phyloP scores from a whole-genome alignment of 2,113 vertebrate genomes.

The Nestor notabilis region DNA sequence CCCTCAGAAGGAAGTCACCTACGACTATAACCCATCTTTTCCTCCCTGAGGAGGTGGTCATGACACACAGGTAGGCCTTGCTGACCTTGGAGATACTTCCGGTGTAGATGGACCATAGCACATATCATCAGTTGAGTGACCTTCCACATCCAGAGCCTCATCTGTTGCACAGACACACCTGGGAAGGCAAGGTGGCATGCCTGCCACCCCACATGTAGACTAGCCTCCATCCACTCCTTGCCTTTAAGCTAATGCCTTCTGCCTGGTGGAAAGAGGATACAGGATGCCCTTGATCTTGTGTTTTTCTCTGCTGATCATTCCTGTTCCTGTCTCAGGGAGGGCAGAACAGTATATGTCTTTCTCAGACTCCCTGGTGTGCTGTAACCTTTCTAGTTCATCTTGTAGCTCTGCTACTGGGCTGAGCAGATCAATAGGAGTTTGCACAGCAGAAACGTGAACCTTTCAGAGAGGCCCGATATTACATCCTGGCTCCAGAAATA shows the following conservation, averaged over 20 bases:
- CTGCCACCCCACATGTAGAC: neutral
- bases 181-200: accelerated
- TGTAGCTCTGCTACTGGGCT: neutral
- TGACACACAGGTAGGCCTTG: neutral
- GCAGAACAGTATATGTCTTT: neutral
- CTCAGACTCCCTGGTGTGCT: neutral
- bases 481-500: neutral
- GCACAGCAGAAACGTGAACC: accelerated
- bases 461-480: neutral
- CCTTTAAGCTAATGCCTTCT: neutral
- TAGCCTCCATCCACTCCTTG: neutral
- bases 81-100: neutral
- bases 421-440: neutral
- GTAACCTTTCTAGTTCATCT: neutral
- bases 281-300: neutral
- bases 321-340: neutral
- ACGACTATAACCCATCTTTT: neutral
- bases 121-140: neutral
- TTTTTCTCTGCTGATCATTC: neutral
- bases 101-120: neutral
- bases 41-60: accelerated
- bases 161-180: accelerated
- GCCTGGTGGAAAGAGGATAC: neutral
- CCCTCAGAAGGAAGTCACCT: neutral
- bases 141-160: neutral